These are phyloP conservation scores for Tipula unca DNA, from an alignment of 2,888 invertebrate species.

Conservation along the genomic window DNA sequence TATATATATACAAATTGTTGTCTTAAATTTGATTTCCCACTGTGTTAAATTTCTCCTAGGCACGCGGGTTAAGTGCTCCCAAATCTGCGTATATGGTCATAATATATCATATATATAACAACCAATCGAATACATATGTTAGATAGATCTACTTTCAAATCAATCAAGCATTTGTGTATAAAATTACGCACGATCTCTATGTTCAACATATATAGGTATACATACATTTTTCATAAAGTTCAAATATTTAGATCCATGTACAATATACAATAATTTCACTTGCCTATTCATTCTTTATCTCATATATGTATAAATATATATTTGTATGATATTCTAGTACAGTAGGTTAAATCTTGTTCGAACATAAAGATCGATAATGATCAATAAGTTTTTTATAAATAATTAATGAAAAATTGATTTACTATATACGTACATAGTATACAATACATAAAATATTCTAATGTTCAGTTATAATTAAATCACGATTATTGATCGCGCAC, in stretches of 20 bases:
- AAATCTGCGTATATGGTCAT: neutral
- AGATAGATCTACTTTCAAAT: neutral
- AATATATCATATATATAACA: neutral
- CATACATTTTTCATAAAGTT: constrained; percentile 2
- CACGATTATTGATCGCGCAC: neutral
- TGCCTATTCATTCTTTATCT: neutral
- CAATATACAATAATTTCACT: neutral
- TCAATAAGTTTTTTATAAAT: neutral
- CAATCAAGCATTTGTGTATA: neutral
- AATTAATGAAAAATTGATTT: constrained; percentile 14
- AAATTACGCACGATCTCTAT: neutral
- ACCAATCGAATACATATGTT: neutral
- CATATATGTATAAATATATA: neutral
- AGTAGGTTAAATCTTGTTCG: neutral
- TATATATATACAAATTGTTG: neutral
- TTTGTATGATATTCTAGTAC: constrained; percentile 14
- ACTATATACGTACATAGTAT: neutral
- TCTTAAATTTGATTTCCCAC: neutral
- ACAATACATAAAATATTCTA: neutral
- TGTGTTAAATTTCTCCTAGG: neutral
- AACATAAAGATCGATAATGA: neutral
- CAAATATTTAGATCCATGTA: neutral
- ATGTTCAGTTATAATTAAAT: neutral
- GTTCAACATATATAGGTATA: neutral
- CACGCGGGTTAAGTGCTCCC: neutral